Evolutionary conservation across 2,113 vertebrate species (phyloP), one percentile per base, ranked within the genome.

Genomic region (Edolisoma coerulescens): DNA sequence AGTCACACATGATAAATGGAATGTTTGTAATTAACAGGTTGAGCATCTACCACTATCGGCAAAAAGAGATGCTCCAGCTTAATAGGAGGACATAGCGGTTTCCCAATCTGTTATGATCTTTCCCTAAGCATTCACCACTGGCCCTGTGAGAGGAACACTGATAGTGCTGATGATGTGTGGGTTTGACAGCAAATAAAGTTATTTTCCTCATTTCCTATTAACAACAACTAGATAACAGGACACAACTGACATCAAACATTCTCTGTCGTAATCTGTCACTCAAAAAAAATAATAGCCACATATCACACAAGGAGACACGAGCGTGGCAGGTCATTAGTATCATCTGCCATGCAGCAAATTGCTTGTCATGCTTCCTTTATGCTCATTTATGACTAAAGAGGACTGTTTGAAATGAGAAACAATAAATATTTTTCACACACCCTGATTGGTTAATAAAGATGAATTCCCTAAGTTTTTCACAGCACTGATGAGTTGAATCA

Each of bases 301-400:
- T 88, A 96, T 94, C 64, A 52, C 59, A 94, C 44, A 87, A 91
- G 67, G 78, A 96, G 83, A 60, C 95, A 90, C 84, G 85, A 97
- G 84, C 89, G 79, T 97, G 96, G 87, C 95, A 96, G 87, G 57
- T 94, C 81, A 97, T 97, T 98, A 98, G 97, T 98, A 96, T 89
- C 75, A 88, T 82, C 95, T 96, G 92, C 95, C 96, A 93, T 84
- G 92, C 87, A 91, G 92, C 97, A 98, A 97, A 98, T 97, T 97
- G 94, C 93, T 97, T 98, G 96, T 96, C 96, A 97, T 95, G 92
- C 93, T 97, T 97, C 95, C 95, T 97, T 97, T 98, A 92, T 96
- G 91, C 93, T 95, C 90, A 88, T 96, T 98, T 97, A 97, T 87
- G 79, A 90, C 83, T 97, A 93, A 98, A 97, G 57, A 94, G 37